These are phyloP conservation scores for Cyrtonyx montezumae DNA, from an alignment of 2,113 vertebrate genomes.

Conservation along the genomic window DNA sequence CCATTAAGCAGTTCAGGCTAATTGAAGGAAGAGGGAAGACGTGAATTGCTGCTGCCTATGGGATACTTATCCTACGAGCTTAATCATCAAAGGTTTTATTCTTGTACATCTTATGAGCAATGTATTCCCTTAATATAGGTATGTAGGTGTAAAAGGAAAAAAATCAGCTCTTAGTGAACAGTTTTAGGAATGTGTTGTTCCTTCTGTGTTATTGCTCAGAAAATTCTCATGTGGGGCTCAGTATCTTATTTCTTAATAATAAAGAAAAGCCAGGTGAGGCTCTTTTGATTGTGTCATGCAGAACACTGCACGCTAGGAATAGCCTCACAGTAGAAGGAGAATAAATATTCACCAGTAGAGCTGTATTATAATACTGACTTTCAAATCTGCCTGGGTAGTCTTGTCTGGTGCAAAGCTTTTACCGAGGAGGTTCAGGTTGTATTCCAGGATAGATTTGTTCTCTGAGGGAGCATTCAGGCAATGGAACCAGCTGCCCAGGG, in stretches of 20 bases:
- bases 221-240: neutral
- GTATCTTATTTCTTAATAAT: neutral
- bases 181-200: neutral
- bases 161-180: neutral
- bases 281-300: neutral
- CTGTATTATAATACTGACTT: neutral
- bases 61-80: neutral
- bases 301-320: neutral
- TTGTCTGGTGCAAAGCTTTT: neutral
- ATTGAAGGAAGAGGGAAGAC: neutral
- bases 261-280: neutral
- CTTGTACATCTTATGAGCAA: neutral
- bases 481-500: too few relatives aligned
- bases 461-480: neutral
- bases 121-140: neutral
- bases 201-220: neutral
- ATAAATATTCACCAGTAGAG: neutral
- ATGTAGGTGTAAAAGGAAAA: neutral
- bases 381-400: neutral
- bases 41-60: neutral
- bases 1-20: neutral
- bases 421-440: neutral
- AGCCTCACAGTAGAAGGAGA: neutral
- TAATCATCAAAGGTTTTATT: slow-evolving; percentile 6
- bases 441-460: neutral